Evolutionary conservation across 2,113 vertebrate species (phyloP).

Genomic region (Okapia johnstoni): DNA sequence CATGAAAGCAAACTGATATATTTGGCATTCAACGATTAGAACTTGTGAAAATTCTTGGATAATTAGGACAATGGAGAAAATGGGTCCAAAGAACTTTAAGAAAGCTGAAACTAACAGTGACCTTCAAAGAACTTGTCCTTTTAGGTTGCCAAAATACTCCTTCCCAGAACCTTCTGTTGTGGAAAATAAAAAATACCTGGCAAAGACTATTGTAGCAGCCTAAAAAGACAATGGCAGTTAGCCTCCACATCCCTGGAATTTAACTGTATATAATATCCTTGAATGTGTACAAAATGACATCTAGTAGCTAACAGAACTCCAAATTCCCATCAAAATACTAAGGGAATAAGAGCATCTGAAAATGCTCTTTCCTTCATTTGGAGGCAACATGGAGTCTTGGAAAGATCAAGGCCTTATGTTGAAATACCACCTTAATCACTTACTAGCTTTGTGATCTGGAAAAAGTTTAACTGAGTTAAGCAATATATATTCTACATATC

Average conservation of each 20-base stretch:
- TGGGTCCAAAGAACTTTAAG: neutral
- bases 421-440: neutral
- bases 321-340: neutral
- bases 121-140: neutral
- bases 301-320: neutral
- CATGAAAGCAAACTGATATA: neutral
- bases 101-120: neutral
- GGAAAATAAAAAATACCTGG: neutral
- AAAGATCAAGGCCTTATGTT: neutral
- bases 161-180: neutral
- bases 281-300: constrained; percentile 16
- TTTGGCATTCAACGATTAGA: neutral
- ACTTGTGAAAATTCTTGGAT: neutral
- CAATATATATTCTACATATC: neutral
- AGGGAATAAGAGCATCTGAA: neutral
- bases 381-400: neutral
- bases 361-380: neutral
- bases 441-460: neutral
- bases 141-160: constrained; percentile 9
- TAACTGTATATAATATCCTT: constrained; percentile 10
- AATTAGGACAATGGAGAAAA: neutral
- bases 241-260: neutral
- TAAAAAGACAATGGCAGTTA: neutral
- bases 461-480: neutral
- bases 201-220: neutral